Percentiles rank a stretch among this genome's conserved stretches.
These are phyloP conservation scores for Brachionus rotundiformis DNA, from an alignment of 1,140 invertebrate genomes.

Conservation along the genomic window DNA sequence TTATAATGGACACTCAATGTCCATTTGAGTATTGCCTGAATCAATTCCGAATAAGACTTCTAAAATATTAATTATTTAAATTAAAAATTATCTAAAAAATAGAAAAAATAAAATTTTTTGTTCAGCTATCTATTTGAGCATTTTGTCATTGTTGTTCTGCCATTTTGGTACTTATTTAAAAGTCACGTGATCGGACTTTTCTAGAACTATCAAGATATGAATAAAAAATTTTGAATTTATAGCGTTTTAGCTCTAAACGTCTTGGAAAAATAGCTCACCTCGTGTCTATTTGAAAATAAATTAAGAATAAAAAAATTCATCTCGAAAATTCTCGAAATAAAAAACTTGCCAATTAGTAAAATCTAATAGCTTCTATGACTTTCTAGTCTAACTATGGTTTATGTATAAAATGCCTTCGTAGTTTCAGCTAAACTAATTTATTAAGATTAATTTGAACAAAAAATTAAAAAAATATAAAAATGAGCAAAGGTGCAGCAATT, in stretches of 20 bases:
- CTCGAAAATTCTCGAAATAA: constrained; percentile 29
- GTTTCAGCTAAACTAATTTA: neutral
- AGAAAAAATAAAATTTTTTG: no score
- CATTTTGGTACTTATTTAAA: neutral
- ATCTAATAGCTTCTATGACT: neutral
- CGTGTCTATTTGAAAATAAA: neutral
- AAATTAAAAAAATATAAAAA: neutral
- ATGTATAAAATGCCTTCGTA: constrained; percentile 1
- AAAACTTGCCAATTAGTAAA: neutral
- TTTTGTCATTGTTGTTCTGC: neutral
- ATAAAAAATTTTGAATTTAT: neutral
- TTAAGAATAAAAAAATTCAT: neutral
- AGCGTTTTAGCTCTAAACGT: no score
- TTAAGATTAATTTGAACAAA: neutral
- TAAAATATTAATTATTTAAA: no score
- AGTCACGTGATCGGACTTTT: neutral
- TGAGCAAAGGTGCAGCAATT: constrained; percentile 53
- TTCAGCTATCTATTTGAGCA: no score
- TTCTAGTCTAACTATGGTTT: neutral
- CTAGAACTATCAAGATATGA: neutral
- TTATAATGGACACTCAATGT: no score
- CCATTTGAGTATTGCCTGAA: no score
- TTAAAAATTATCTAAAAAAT: no score
- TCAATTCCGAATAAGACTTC: no score
- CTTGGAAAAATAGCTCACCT: neutral